These are phyloP conservation scores for Mola mola DNA, from an alignment of 2,113 vertebrate species.

Conservation along the genomic window DNA sequence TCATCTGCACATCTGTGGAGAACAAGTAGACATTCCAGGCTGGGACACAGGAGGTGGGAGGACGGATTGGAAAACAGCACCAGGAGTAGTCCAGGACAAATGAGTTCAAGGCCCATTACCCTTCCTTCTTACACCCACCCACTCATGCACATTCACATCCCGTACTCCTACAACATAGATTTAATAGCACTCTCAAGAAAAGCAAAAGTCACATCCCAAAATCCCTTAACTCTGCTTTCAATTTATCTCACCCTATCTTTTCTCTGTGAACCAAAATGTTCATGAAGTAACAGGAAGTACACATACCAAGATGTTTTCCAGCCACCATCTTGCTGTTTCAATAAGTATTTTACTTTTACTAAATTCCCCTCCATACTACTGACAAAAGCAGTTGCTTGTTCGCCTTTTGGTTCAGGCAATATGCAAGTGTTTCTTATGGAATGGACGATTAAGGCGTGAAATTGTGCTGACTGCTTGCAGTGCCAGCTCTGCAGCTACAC, in stretches of 20 bases:
- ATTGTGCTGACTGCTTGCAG: conserved; percentile 34
- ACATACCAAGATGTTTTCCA: conserved; percentile 63
- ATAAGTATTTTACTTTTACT: conserved; percentile 61
- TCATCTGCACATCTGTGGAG: conserved; percentile 38
- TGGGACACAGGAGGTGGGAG: conserved; percentile 72
- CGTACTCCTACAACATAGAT: conserved; percentile 60
- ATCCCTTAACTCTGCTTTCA: conserved; percentile 35
- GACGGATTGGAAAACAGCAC: conserved; percentile 64
- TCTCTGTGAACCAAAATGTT: conserved; percentile 28
- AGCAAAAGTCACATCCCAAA: conserved; percentile 47
- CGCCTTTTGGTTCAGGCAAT: conserved; percentile 44
- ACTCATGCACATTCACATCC: conserved; percentile 49
- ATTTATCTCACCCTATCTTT: conserved; percentile 28
- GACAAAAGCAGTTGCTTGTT: conserved; percentile 15
- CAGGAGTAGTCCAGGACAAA: conserved; percentile 67
- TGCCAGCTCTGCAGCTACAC: conserved; percentile 33
- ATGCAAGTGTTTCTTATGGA: conserved; percentile 45
- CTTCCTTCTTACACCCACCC: conserved; percentile 62
- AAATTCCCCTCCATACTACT: conserved; percentile 38
- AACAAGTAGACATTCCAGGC: conserved; percentile 67
- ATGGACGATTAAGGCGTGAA: conserved; percentile 40
- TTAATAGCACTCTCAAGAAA: conserved; percentile 56
- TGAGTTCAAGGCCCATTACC: conserved; percentile 67
- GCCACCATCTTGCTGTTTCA: conserved; percentile 61
- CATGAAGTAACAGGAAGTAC: conserved; percentile 66